Evolutionary conservation across 2,797 vertebrate genomes (phyloP), one percentile per base, ranked within the genome.

Genomic region (Morus bassanus): DNA sequence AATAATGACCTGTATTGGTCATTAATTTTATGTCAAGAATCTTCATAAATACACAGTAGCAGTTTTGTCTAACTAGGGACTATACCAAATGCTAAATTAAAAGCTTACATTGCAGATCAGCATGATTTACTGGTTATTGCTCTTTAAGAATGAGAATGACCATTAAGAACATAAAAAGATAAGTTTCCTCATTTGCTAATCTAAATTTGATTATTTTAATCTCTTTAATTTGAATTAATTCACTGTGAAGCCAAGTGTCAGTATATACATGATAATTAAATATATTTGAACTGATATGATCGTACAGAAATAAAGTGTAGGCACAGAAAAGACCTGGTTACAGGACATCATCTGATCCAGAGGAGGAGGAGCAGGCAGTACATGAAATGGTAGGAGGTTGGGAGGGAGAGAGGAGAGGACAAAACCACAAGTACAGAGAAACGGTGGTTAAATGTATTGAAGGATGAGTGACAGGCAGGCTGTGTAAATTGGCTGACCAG

Each of bases 151-250:
- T 79, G 31, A 79, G 84, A 96, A 79, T 97, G 92, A 89, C 95
- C 79, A 54, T 91, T 93, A 94, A 88, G 87, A 75, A 61, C 72
- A 60, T 84, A 35, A 51, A 88, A 96, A 92, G 90, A 74, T 94
- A 93, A 30, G n/a, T 80, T 83, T 91, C 65, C 76, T 95, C 76
- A 86, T 96, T 93, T 96, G 68, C 87, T 96, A 86, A 95, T 95
- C 85, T 94, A 73, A 92, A 89, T 95, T 85, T 72, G 78, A 96
- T 94, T 91, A 92, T 85, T 93, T 93, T 83, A 93, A 92, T 92
- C 57, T 54, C 85, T 93, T 93, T 77, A 93, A 80, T 92, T 94
- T 92, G 81, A 93, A 85, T 88, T 96, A 93, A 96, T 96, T 73
- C 87, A 83, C 92, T 4, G 0, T 96, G 92, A 97, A 96, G 85